Percentiles rank a stretch among this genome's conserved stretches.
These are phyloP conservation scores for Drosophila dunni DNA, from an alignment of 1,140 invertebrate species.

Conservation along the genomic window DNA sequence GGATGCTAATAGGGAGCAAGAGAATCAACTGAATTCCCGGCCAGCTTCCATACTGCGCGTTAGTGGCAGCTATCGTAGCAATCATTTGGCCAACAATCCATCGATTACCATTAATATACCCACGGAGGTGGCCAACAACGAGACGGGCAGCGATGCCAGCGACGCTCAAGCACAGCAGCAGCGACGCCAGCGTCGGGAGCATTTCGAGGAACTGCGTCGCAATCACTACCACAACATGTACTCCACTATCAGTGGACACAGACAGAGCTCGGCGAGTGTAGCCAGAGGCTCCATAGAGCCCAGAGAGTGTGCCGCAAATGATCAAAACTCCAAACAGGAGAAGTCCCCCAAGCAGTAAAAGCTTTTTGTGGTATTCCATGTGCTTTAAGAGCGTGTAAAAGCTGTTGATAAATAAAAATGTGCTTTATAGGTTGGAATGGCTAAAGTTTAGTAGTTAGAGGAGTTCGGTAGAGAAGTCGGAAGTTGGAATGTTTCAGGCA, in stretches of 20 bases:
- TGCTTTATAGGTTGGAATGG: neutral
- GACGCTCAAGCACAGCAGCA: slow-evolving; percentile 34
- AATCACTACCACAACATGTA: slow-evolving; percentile 59
- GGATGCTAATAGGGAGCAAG: slow-evolving; percentile 15
- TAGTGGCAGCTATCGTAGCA: slow-evolving; percentile 35
- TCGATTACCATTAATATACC: slow-evolving; percentile 48
- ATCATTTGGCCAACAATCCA: slow-evolving; percentile 11
- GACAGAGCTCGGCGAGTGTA: neutral
- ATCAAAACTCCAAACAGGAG: neutral
- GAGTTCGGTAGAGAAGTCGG: no score
- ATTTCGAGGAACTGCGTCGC: slow-evolving; percentile 60
- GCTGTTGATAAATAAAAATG: neutral
- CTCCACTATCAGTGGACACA: slow-evolving; percentile 2
- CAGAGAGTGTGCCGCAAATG: neutral
- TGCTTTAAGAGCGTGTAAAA: neutral
- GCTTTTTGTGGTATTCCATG: neutral
- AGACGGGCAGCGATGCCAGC: slow-evolving; percentile 15
- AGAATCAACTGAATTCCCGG: neutral
- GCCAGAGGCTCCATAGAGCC: neutral
- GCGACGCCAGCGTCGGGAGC: slow-evolving; percentile 28
- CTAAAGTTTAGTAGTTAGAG: neutral
- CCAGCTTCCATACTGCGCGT: slow-evolving; percentile 41
- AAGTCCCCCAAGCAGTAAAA: neutral
- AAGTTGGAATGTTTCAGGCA: no score
- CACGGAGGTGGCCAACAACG: neutral